A percentile compares a stretch with the other conserved stretches of the same genome.
Evolutionary conservation across 2,797 vertebrate species (phyloP).

Genomic region (Cyprinella venusta): DNA sequence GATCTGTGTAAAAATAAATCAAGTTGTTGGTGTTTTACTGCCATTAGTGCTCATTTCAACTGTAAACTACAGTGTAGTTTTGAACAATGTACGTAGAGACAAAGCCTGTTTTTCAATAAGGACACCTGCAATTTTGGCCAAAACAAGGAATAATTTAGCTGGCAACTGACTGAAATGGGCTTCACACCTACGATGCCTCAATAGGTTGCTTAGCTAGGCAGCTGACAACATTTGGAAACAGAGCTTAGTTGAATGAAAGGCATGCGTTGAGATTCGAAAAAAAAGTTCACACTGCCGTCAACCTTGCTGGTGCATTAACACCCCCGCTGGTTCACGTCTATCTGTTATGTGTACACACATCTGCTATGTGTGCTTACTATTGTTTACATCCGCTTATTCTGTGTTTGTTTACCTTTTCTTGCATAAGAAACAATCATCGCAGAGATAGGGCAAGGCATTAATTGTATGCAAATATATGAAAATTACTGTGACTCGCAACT

Average conservation of each 20-base stretch:
- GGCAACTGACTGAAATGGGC: neutral
- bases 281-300: neutral
- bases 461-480: constrained; percentile 82
- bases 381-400: constrained; percentile 69
- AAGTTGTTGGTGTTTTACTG: neutral
- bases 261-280: constrained; percentile 32
- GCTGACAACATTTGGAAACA: neutral
- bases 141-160: neutral
- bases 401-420: constrained; percentile 77
- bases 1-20: neutral
- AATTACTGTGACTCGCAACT: constrained; percentile 77
- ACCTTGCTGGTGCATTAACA: constrained; percentile 20
- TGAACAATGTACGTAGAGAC: neutral
- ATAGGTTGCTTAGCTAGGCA: neutral
- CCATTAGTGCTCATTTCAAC: neutral
- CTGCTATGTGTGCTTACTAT: constrained; percentile 68
- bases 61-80: neutral
- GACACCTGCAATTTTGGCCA: neutral
- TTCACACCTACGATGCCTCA: neutral
- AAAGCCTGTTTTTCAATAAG: neutral
- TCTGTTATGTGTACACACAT: constrained; percentile 42
- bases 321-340: neutral
- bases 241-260: neutral
- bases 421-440: constrained; percentile 75
- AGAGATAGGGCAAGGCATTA: constrained; percentile 72